Conservation (phyloP, 2,113 vertebrate genomes). For the Melanotaenia duboulayi region DNA sequence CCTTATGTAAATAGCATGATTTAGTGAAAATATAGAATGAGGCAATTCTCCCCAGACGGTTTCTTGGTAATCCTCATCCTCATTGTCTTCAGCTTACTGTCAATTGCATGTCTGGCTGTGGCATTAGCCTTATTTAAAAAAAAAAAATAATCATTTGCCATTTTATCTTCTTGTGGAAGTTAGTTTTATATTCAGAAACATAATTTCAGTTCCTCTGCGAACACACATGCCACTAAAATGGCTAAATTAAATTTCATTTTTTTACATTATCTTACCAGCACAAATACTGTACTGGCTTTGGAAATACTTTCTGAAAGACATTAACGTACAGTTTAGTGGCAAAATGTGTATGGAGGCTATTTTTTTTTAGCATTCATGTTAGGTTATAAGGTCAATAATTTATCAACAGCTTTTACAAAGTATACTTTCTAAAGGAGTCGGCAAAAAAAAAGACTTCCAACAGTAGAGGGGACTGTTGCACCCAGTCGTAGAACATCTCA, state of each 20-base stretch:
- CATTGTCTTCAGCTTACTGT: conserved; percentile 82
- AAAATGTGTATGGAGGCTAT: conserved; percentile 30
- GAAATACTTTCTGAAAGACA: neutral
- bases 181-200: conserved; percentile 52
- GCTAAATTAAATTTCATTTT: conserved; percentile 46
- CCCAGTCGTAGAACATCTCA: conserved; percentile 30
- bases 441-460: conserved; percentile 28
- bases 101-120: conserved; percentile 72
- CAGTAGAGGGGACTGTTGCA: conserved; percentile 26
- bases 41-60: conserved; percentile 50
- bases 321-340: conserved; percentile 8
- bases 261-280: conserved; percentile 10
- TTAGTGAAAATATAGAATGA: conserved; percentile 79
- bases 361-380: conserved; percentile 47
- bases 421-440: conserved; percentile 37
- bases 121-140: conserved; percentile 70
- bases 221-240: conserved; percentile 20
- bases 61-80: conserved; percentile 73
- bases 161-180: conserved; percentile 64
- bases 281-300: conserved; percentile 1
- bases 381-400: conserved; percentile 60
- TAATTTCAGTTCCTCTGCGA: conserved; percentile 38
- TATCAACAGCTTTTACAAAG: conserved; percentile 44
- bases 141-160: conserved; percentile 49
- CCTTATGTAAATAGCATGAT: conserved; percentile 80